A percentile compares a stretch with the other conserved stretches of the same genome.
Conservation (phyloP, 2,113 vertebrate genomes). For the Leptosomus discolor region DNA sequence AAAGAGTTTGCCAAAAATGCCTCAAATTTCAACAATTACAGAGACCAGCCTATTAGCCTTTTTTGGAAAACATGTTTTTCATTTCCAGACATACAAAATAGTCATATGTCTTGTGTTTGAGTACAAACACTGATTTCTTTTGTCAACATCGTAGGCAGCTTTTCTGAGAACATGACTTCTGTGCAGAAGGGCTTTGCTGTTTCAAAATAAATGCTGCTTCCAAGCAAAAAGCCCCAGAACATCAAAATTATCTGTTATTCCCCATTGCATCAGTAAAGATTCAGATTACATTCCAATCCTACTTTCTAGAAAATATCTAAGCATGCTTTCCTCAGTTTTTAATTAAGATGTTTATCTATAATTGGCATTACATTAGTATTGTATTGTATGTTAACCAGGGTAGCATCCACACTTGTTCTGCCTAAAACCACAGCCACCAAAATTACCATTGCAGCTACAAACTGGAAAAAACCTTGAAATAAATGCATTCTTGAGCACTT, state of each 20-base stretch:
- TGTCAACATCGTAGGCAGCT: background rate
- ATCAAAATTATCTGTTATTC: background rate
- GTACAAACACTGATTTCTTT: constrained; percentile 12
- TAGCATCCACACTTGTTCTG: background rate
- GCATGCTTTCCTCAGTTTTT: constrained; percentile 48
- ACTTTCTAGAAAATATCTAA: constrained; percentile 40
- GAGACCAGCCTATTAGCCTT: background rate
- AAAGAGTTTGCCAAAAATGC: background rate
- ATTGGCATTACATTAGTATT: constrained; percentile 7
- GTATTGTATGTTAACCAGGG: background rate
- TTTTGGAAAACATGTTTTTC: background rate
- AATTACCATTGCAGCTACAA: background rate
- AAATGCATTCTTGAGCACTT: background rate
- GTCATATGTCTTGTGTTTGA: background rate
- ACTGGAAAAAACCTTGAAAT: background rate
- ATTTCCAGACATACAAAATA: background rate
- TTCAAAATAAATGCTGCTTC: constrained; percentile 19
- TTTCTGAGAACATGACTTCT: background rate
- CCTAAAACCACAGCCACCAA: constrained; percentile 18
- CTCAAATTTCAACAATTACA: background rate
- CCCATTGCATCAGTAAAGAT: background rate
- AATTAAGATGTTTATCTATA: constrained; percentile 64
- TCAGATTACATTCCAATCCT: constrained; percentile 20
- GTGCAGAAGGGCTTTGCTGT: background rate
- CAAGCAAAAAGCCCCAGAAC: background rate